phyloP scores from a whole-genome alignment of 2,113 vertebrate species.

The Propithecus coquereli region DNA sequence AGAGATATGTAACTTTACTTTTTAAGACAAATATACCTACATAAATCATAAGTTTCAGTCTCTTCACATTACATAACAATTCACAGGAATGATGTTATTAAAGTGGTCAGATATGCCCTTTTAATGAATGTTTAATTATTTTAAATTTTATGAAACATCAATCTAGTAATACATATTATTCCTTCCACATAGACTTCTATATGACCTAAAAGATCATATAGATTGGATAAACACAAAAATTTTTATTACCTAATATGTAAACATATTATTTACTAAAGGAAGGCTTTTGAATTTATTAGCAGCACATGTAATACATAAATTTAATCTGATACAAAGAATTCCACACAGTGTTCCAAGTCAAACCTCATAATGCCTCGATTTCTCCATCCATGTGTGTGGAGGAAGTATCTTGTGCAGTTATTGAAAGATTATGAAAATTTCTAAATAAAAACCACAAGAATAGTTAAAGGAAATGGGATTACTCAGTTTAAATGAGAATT shows the following conservation, averaged over 20 bases:
- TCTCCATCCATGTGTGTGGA: not conserved
- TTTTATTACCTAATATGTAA: not conserved
- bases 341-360: not conserved
- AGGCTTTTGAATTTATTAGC: not conserved
- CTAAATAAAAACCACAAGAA: slow-evolving; percentile 17
- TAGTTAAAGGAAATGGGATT: not conserved
- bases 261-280: not conserved
- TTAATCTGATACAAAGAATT: not conserved
- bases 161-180: not conserved
- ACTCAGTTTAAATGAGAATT: not conserved
- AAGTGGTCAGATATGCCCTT: not conserved
- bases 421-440: not conserved
- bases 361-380: not conserved
- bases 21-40: not conserved
- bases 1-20: not conserved
- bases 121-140: slow-evolving; percentile 15
- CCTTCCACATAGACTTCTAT: not conserved
- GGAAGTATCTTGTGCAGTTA: not conserved
- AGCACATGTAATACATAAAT: not conserved
- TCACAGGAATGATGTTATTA: not conserved
- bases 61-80: not conserved
- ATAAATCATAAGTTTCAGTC: not conserved
- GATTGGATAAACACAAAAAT: not conserved
- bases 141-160: not conserved
- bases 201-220: not conserved